Conservation (phyloP, 2,888 invertebrate genomes). For the Patella caerulea region DNA sequence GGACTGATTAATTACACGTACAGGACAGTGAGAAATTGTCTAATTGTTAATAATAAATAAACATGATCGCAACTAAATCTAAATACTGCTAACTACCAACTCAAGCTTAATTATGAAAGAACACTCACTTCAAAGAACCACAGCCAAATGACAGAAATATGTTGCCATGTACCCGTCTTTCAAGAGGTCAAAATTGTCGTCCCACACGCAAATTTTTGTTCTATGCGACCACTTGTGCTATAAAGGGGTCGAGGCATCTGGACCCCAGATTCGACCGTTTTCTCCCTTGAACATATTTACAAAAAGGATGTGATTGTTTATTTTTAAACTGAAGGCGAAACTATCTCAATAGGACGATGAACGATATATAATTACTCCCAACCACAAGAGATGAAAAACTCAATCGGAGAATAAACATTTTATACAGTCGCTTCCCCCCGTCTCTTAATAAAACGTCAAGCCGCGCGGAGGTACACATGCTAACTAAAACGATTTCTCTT, state of each 20-base stretch:
- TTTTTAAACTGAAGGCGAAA: conserved; percentile 17
- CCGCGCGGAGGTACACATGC: too few species aligned
- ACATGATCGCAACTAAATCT: background rate
- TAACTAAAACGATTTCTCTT: too few species aligned
- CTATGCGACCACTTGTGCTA: background rate
- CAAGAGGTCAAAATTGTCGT: conserved; percentile 6
- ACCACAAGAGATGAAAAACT: conserved; percentile 22
- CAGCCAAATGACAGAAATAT: conserved; percentile 10
- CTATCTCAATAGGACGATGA: conserved; percentile 14
- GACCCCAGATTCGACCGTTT: conserved; percentile 13
- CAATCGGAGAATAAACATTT: conserved; percentile 18
- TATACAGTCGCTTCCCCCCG: background rate
- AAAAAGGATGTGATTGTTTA: conserved; percentile 27
- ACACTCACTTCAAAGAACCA: background rate
- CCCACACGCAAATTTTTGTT: background rate
- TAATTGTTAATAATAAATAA: conserved; percentile 12
- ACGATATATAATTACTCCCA: conserved; percentile 20
- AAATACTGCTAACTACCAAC: background rate
- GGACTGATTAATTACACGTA: background rate
- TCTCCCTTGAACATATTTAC: conserved; percentile 21
- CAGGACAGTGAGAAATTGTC: background rate
- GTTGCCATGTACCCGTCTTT: background rate
- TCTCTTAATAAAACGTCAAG: too few species aligned
- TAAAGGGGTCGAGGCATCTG: conserved; percentile 16
- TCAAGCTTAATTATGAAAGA: background rate